Percentiles rank a stretch among this genome's conserved stretches.
phyloP scores from a whole-genome alignment of 1,140 invertebrate species.

The Pissodes strobi region DNA sequence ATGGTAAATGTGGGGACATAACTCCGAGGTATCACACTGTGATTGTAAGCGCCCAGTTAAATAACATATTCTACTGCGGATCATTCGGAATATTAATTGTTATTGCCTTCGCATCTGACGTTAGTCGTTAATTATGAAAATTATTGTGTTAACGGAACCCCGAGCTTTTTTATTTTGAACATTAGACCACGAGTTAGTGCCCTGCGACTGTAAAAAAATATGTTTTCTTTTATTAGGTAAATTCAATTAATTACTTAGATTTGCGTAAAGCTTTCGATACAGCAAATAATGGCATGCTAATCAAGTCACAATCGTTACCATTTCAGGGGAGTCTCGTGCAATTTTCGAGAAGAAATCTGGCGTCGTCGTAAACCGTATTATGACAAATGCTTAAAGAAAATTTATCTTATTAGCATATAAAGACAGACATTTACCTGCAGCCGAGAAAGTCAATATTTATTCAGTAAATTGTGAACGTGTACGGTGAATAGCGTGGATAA shows the following conservation, averaged over 20 bases:
- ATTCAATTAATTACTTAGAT: not conserved
- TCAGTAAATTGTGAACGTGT: not conserved
- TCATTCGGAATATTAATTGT: slow-evolving; percentile 12
- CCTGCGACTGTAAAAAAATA: not conserved
- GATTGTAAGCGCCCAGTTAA: slow-evolving; percentile 8
- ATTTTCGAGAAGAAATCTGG: no score
- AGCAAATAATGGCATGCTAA: not conserved
- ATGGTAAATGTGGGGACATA: slow-evolving; percentile 8
- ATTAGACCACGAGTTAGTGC: not conserved
- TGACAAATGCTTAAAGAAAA: not conserved
- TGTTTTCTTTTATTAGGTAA: not conserved
- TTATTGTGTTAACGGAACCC: not conserved
- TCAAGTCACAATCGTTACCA: not conserved
- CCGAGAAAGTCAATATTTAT: slow-evolving; percentile 3
- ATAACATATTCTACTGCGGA: slow-evolving; percentile 6
- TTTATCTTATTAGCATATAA: not conserved
- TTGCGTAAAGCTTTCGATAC: not conserved
- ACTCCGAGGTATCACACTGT: slow-evolving; percentile 14
- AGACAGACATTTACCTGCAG: not conserved
- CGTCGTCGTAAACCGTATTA: no score
- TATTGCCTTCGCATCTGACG: slow-evolving; percentile 9
- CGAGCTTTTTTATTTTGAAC: not conserved
- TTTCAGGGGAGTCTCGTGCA: not conserved
- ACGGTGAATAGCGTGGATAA: not conserved
- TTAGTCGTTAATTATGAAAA: not conserved